Base-by-base conservation (phyloP, 2,113 vertebrate genomes). In the cat (Felis catus) region DNA sequence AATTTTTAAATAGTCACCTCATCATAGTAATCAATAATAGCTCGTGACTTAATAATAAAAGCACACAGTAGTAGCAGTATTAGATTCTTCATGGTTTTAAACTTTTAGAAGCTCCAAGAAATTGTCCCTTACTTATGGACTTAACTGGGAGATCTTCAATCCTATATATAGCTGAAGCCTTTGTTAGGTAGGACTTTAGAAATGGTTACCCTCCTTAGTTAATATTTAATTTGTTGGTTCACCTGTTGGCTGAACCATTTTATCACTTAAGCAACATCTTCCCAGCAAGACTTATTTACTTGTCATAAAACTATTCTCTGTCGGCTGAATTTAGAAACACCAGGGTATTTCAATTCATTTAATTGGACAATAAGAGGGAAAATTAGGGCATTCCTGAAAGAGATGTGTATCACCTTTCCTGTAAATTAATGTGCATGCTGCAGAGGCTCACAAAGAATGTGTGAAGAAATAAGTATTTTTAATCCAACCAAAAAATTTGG, bases 261-360 rank as follows among this genome's bases (percentile, higher is more conserved):
- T 88, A 83, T n/a, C 91, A 73, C 80, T 99, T 99, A 98, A 98
- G 99, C 98, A 99, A 99, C 90, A 96, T 97, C 95, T 98, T 98
- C 98, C 97, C 98, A 98, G 98, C 96, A 98, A 55, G 84, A 51
- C 95, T 98, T 99, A 98, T 98, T 98, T 98, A 7, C 36, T 13
- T 96, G 92, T 97, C 92, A 96, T 81, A 81, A 76, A 94, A 78
- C 81, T 95, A 53, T 68, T 95, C 65, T 71, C 91, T 97, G 92
- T 68, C 97, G 95, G 97, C 96, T 95, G 33, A 63, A 82, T 97
- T 97, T 96, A 97, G 96, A 98, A 13, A 93, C 14, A 83, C 19
- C 25, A 82, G 92, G 92, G 92, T 91, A 85, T 95, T 89, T 92
- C 36, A 45, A 92, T 87, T 89, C n/a, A 79, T 53, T 97, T 97